Base-by-base conservation (phyloP, 1,140 invertebrate species). In the Drosophila seguyi region DNA sequence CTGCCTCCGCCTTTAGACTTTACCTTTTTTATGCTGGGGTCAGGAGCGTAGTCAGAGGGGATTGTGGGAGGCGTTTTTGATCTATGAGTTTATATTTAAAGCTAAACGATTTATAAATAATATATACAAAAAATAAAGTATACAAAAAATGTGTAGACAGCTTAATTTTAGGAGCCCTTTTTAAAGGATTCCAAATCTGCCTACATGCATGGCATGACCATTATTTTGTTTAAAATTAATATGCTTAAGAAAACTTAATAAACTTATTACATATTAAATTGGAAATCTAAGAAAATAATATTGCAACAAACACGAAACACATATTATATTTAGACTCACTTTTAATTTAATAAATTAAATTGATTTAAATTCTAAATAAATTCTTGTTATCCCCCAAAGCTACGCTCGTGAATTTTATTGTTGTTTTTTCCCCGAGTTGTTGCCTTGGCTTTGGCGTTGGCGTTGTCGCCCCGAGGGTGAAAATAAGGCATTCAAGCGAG, bases 401-500 rank as follows among this genome's bases (percentile, higher is more conserved):
- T 16, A 14, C 31, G 34, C 52, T 3, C 5, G 14, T 53, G 31
- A 38, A 8, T 25, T 10, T 11, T 60, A 20, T 53, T 77, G 65
- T 42, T 75, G 44, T 56, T 44, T 44, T 67, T 48, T n/a, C 18
- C 18, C 44, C 10, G 16, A 47, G 66, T 62, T 68, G 63, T 55
- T 68, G 74, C 52, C 47, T 76, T 79, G 68, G 78, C 78, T 62
- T 88, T 87, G 85, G 84, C 84, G 84, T 88, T 88, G 84, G 84
- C 85, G 77, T 88, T 84, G 84, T 90, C 84, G 85, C 84, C 76
- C 84, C 72, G 73, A 84, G 84, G 84, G 85, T 88, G 84, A 88
- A 88, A 88, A 87, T 90, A 90, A 88, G 81, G 74, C 84, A 88
- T 88, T 88, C 81, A 68, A 67, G 84, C 81, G 74, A 90, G 63